Evolutionary conservation across 1,140 invertebrate genomes (phyloP), one percentile per base, ranked within the genome.

Genomic region (Orius insidiosus): DNA sequence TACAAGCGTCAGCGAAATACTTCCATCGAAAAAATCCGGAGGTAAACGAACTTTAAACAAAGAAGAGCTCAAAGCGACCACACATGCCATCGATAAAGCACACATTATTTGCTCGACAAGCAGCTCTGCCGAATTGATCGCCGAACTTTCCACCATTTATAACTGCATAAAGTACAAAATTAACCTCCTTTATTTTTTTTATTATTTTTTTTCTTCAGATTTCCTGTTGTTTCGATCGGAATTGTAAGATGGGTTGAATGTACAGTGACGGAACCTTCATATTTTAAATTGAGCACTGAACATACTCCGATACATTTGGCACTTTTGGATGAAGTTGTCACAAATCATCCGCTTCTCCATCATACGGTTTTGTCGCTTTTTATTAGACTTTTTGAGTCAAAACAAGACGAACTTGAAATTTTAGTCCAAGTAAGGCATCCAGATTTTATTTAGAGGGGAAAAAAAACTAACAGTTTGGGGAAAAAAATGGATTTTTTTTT

Each of bases 241-340:
- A 75, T 97, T 0, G 76, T 94, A 38, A 69, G 83, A 47, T 98
- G 92, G 90, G 87, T 98, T 1, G 85, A 95, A 62, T 85, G 81
- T 59, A 90, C 86, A 14, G 90, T 97, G 0, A 90, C 85, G 18
- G 92, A 97, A 58, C 75, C 86, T 3, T 93, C 83, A 44, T 97
- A 94, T 61, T 97, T 98, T 60, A 95, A 96, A 68, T 67, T 97
- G 9, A 87, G 85, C 51, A 95, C 90, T 5, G 94, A 98, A 63
- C 89, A 94, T 58, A 95, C 88, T 41, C 93, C 94, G 1, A 75
- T 94, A 7, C 93, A 98, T 67, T 68, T 98, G 41, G 92, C 93
- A 5, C 67, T 98, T 4, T n/a, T 98, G 0, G 95, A 98, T 64
- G 93, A 98, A 73, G 87, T 95, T 16, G 90, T 85, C 0, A 79